phyloP scores from a whole-genome alignment of 2,797 vertebrate genomes.

The Neopelma chrysocephalum region DNA sequence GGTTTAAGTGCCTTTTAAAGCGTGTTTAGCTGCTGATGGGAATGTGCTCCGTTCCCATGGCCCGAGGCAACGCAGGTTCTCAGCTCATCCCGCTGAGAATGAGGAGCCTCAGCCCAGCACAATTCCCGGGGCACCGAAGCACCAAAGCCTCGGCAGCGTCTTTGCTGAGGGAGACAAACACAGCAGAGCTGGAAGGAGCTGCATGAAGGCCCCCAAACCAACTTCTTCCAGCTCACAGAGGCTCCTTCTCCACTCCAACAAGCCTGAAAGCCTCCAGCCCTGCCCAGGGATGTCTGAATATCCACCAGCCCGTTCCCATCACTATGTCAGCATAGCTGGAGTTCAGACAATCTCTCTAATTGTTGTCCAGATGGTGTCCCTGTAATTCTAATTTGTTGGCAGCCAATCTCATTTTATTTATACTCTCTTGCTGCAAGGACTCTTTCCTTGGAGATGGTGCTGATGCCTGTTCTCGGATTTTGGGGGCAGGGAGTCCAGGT shows the following conservation, averaged over 20 bases:
- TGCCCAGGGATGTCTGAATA: background rate
- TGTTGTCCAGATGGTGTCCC: constrained; percentile 36
- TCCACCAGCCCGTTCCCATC: background rate
- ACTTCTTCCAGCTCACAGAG: background rate
- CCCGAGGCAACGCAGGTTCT: background rate
- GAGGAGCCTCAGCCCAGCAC: accelerated
- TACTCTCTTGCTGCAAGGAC: background rate
- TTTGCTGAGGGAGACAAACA: background rate
- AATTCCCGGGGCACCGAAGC: background rate
- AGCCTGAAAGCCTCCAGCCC: background rate
- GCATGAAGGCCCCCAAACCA: background rate
- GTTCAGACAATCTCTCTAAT: constrained; percentile 24
- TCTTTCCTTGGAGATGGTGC: background rate
- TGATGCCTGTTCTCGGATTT: background rate
- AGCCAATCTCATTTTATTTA: background rate
- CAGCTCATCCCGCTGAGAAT: background rate
- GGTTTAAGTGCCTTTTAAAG: constrained; percentile 22
- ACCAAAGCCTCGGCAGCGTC: background rate
- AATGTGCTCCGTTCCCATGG: background rate
- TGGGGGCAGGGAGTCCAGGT: background rate
- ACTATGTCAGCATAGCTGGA: background rate
- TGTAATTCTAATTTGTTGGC: constrained; percentile 24
- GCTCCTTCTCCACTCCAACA: background rate
- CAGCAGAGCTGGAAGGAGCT: background rate
- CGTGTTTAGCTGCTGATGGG: background rate